Evolutionary conservation across 92 coral and sea anemone species (phyloP), one percentile per base, ranked within the genome.

Genomic region (Phenganax subtilis): DNA sequence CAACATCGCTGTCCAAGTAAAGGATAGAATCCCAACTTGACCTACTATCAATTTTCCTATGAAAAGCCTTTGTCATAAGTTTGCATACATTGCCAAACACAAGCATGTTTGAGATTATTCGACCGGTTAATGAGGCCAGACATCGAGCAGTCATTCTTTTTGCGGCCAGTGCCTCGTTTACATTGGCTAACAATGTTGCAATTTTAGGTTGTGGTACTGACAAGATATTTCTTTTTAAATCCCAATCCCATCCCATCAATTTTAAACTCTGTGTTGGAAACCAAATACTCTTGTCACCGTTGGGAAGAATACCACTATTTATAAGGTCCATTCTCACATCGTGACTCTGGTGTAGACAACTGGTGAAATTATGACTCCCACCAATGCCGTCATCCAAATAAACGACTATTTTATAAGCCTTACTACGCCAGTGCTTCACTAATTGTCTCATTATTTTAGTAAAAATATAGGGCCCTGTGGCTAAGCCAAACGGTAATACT

Each of bases 381-480:
- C 89, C 89, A 7, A 82, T 37, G 25, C 82, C 90, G 77, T 83
- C 81, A 53, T 64, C 70, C 12, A 64, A 64, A 20, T 64, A 64
- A n/a, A 64, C 70, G 10, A 17, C 12, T 20, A 64, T 64, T 28
- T 28, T 20, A 17, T 64, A 64, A n/a, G 85, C 90, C 51, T 58
- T 54, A 44, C 54, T 20, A 29, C 71, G 85, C 87, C 89, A 87
- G 52, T 87, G 75, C 51, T 70, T 83, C 1, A 75, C 84, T 27
- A 84, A 79, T 0, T 85, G 88, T 54, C 85, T 84, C 82, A 87
- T 56, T 9, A 84, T 54, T 55, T 87, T 80, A 6, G 85, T 56
- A 76, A 87, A 84, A 52, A 87, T 84, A 59, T 87, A 77, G 0
- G 89, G 89, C 30, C 77, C 87, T 0, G 84, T 71, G 29, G 89